Evolutionary conservation across 2,888 invertebrate genomes (phyloP).

Genomic region (Meiosimyza platycephala): DNA sequence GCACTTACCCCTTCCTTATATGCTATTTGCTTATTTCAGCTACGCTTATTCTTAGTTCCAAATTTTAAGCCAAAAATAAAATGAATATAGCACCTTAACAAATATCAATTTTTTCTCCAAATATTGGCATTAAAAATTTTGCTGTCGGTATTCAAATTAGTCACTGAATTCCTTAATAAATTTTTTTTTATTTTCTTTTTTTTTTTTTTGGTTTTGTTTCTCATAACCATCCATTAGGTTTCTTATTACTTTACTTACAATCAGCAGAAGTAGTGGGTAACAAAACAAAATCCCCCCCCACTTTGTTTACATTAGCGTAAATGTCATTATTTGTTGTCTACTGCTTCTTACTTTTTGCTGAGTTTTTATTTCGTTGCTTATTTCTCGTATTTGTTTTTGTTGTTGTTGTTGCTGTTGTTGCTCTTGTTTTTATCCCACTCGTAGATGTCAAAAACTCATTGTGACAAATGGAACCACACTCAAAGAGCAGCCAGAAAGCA

Average conservation of each 20-base stretch:
- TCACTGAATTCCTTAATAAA: too few species aligned
- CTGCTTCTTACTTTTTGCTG: background rate
- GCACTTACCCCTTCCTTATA: too few species aligned
- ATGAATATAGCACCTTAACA: too few species aligned
- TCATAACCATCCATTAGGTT: too few species aligned
- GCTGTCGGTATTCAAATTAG: too few species aligned
- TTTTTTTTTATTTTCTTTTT: too few species aligned
- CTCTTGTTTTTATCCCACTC: slow-evolving; percentile 7
- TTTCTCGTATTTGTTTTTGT: background rate
- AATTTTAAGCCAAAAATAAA: too few species aligned
- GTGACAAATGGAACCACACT: slow-evolving; percentile 34
- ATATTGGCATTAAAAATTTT: too few species aligned
- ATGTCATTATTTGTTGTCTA: slow-evolving; percentile 27
- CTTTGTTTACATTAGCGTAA: slow-evolving; percentile 34
- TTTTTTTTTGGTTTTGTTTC: too few species aligned
- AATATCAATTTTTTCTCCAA: too few species aligned
- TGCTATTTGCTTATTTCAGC: too few species aligned
- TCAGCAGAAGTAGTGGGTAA: background rate
- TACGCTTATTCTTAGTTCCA: too few species aligned
- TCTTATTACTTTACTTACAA: background rate
- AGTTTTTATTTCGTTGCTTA: slow-evolving; percentile 10
- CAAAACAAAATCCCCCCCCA: background rate
- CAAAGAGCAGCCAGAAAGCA: background rate
- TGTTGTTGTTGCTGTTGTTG: background rate
- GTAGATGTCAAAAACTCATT: slow-evolving; percentile 32